phyloP scores from a whole-genome alignment of 2,113 vertebrate genomes.

The Gasterosteus nipponicus region DNA sequence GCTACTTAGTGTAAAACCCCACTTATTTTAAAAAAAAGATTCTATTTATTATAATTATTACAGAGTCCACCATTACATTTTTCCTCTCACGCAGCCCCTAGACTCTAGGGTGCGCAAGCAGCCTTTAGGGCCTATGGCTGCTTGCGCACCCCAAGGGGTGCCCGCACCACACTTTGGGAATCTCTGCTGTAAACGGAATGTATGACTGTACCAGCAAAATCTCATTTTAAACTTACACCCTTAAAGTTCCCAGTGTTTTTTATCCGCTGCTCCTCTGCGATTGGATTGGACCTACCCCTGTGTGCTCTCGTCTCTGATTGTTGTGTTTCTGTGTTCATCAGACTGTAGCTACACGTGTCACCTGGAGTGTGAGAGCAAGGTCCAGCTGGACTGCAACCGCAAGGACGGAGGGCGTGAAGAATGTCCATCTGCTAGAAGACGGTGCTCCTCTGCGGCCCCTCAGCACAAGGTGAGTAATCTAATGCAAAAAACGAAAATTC shows the following conservation, averaged over 20 bases:
- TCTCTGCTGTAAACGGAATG: too few species aligned
- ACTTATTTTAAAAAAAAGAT: too few species aligned
- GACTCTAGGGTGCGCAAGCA: too few species aligned
- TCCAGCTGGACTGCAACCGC: conserved; percentile 89
- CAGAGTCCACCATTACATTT: too few species aligned
- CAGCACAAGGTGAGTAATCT: conserved; percentile 80
- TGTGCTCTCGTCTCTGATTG: conserved; percentile 20
- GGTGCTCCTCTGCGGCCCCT: conserved; percentile 57
- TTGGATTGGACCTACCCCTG: background rate
- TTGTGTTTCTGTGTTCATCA: conserved; percentile 51
- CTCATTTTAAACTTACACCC: background rate
- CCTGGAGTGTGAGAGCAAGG: conserved; percentile 85
- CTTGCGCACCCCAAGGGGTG: too few species aligned
- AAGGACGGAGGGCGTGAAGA: conserved; percentile 60
- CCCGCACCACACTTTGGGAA: too few species aligned
- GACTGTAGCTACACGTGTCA: conserved; percentile 94
- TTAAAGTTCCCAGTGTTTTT: background rate
- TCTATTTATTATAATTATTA: too few species aligned
- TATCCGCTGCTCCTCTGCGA: background rate
- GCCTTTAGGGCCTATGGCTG: too few species aligned
- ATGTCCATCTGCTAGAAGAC: conserved; percentile 77
- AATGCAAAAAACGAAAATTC: background rate
- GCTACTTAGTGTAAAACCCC: too few species aligned
- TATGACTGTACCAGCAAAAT: background rate
- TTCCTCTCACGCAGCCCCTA: too few species aligned